Percentiles rank a stretch among this genome's conserved stretches.
Evolutionary conservation across 1,140 invertebrate species (phyloP).

Genomic region (Ceratoteleas bidentatus): DNA sequence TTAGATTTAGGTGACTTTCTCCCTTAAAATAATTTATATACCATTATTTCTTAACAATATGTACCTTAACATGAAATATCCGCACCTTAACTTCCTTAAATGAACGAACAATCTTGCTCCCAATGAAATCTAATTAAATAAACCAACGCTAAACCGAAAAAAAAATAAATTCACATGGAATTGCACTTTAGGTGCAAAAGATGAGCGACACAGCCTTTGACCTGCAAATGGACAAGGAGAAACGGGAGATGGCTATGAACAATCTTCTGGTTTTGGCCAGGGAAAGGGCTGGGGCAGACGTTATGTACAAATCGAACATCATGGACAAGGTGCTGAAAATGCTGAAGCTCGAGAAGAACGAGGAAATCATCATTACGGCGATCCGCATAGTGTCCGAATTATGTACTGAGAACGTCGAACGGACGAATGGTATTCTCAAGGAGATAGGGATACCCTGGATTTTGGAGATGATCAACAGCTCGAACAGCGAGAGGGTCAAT

Average conservation of each 20-base stretch:
- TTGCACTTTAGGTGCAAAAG: constrained; percentile 82
- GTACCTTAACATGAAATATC: too few species aligned
- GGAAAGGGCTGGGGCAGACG: constrained; percentile 90
- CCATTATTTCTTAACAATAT: too few species aligned
- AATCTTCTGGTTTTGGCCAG: constrained; percentile 95
- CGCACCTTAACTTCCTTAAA: too few species aligned
- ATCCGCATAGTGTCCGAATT: constrained; percentile 89
- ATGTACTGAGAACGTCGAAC: constrained; percentile 85
- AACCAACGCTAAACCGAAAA: too few species aligned
- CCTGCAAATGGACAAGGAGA: constrained; percentile 85
- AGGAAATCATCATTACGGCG: constrained; percentile 84
- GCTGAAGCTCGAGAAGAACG: constrained; percentile 89
- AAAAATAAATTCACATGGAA: too few species aligned
- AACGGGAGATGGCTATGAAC: constrained; percentile 92
- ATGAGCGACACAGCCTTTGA: constrained; percentile 92
- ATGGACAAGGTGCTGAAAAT: constrained; percentile 85
- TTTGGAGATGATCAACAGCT: constrained; percentile 90
- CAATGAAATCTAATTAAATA: too few species aligned
- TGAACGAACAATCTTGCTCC: too few species aligned
- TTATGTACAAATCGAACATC: constrained; percentile 86
- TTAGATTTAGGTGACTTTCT: too few species aligned
- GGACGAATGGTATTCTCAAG: constrained; percentile 85
- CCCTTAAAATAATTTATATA: too few species aligned
- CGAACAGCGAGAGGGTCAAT: constrained; percentile 87
- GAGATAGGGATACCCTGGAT: constrained; percentile 92